Conservation (phyloP, 2,797 vertebrate species). For the Salmo trutta region DNA sequence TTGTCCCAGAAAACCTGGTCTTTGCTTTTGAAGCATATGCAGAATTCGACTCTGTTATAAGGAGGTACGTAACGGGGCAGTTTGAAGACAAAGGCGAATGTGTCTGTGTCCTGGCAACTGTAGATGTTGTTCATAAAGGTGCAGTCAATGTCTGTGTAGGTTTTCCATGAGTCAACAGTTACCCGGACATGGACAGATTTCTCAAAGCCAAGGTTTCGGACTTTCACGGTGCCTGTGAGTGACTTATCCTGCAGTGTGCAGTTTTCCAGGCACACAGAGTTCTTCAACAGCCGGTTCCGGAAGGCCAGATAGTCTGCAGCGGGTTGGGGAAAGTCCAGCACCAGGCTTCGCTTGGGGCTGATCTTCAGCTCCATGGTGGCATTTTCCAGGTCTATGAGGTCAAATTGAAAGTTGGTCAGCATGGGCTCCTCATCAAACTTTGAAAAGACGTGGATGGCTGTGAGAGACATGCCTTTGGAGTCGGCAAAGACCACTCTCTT, state of each 20-base stretch:
- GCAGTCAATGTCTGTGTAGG: constrained; percentile 79
- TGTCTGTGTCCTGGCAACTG: constrained; percentile 84
- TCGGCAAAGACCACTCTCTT: constrained; percentile 93
- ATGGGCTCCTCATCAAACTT: constrained; percentile 79
- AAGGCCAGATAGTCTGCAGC: constrained; percentile 89
- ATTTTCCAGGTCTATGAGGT: constrained; percentile 80
- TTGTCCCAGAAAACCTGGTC: constrained; percentile 91
- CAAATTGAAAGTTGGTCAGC: constrained; percentile 80
- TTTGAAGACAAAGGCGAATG: constrained; percentile 87
- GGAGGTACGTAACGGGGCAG: constrained; percentile 76
- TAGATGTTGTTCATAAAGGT: constrained; percentile 92
- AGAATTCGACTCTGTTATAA: constrained; percentile 87
- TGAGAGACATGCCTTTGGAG: constrained; percentile 88
- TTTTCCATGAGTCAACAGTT: constrained; percentile 88
- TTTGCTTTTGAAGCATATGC: constrained; percentile 80
- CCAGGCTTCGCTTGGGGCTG: constrained; percentile 78
- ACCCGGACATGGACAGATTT: constrained; percentile 86
- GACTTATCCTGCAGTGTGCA: constrained; percentile 86
- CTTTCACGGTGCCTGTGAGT: constrained; percentile 87
- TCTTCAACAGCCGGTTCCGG: constrained; percentile 83
- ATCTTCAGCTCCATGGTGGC: constrained; percentile 80
- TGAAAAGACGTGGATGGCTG: constrained; percentile 88
- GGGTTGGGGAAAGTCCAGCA: constrained; percentile 86
- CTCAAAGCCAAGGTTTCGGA: constrained; percentile 88
- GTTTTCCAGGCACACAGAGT: constrained; percentile 87